Base-by-base conservation (phyloP, 2,888 invertebrate genomes). In the Archips crataeganus region DNA sequence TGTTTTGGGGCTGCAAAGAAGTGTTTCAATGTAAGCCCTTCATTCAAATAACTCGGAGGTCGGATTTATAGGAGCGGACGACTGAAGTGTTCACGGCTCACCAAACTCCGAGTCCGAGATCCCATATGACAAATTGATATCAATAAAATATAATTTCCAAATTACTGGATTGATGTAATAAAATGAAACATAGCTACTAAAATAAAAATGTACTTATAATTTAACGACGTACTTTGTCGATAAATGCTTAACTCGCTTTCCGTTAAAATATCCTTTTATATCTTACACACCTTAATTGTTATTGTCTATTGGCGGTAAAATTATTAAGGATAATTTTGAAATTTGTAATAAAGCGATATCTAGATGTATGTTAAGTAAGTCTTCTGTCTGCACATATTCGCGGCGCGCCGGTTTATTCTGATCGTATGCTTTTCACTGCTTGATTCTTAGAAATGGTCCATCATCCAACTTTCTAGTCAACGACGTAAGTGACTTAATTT, bases 1-100 rank as follows among this genome's bases (percentile, higher is more conserved):
- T 92, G 89, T 93, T 93, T 92, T 87, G 87, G 86, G 79, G 77
- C 80, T 83, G 87, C 85, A 89, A 89, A 92, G 90, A 92, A 91
- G 88, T 90, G 88, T 90, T 91, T 87, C 89, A 88, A 86, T 88
- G 86, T 90, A 87, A 90, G 89, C 87, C 87, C 72, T 89, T 90
- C 88, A 86, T 89, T 91, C 86, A 85, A 89, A 88, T 89, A 88
- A 89, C 85, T 82, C 83, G 83, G 87, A 88, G 88, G 86, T 89
- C 81, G 86, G 86, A 87, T 90, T 91, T 90, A 86, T 87, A 82
- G 82, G 82, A 82, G 81, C 85, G 82, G 81, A 84, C 85, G 83
- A 80, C 83, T 84, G 84, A 82, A 81, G 81, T 85, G 82, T 90
- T 92, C 83, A 87, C 88, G 87, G 85, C 81, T 85, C 89, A 81